Base-by-base conservation (phyloP, 2,888 invertebrate species). In the Chymomyza amoena region DNA sequence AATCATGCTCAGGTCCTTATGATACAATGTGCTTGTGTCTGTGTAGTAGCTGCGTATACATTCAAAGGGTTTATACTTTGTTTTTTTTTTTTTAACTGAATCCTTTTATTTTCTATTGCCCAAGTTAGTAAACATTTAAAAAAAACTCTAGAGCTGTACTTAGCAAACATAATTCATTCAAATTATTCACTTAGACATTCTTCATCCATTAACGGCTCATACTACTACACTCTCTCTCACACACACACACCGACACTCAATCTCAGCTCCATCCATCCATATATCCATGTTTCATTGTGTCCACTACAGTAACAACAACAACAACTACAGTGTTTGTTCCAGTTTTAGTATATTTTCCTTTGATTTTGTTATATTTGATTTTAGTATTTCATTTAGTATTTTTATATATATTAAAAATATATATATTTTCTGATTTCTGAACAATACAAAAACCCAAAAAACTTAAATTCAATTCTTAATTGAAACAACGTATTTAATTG, bases 401-500 rank as follows among this genome's bases (percentile, higher is more conserved):
- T 45, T 45, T 45, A 45, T 13, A 45, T 45, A 45, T 45, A 45
- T n/a, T n/a, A 25, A 25, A 25, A 25, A 25, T 25, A 3, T 45
- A 62, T 66, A 56, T 50, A 64, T 74, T 59, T 75, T 77, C 64
- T 77, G 25, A 64, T 70, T 80, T 85, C 64, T 70, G 69, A 84
- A 77, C 76, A 84, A 80, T 75, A 78, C 65, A 68, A 65, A 64
- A 62, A 60, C 56, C 61, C 63, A 70, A 61, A 28, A 64, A 74
- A 39, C 78, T 84, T 81, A 75, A 78, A 84, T 81, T 81, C 86
- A 87, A 86, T 79, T 80, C 80, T 78, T 84, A 78, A 82, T 83
- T 87, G 80, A 89, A 84, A 89, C 83, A 89, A 84, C 87, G 78
- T 92, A 92, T 93, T 92, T 92, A 92, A 91, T 92, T 92, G 84